Evolutionary conservation across 2,888 invertebrate species (phyloP).

Genomic region (Drosophila subsilvestris): DNA sequence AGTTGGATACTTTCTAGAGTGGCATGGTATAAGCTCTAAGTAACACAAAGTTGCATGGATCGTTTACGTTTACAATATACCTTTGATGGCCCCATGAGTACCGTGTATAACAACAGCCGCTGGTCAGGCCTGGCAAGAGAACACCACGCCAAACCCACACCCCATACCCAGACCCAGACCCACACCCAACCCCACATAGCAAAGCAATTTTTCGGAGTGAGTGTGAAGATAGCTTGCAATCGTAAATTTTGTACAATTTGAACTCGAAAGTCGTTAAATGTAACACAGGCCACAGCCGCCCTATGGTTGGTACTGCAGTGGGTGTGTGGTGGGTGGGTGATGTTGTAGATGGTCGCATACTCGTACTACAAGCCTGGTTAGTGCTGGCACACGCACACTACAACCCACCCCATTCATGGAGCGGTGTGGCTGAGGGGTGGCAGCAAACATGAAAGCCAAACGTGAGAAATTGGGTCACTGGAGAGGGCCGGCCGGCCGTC

Average conservation of each 20-base stretch:
- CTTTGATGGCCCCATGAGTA: neutral
- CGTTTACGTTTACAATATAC: neutral
- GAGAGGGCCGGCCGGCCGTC: conserved; percentile 18
- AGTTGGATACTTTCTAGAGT: no score
- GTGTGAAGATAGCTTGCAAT: conserved; percentile 65
- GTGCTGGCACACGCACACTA: conserved; percentile 16
- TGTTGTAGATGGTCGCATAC: neutral
- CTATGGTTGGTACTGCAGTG: conserved; percentile 4
- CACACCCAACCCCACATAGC: conserved; percentile 7
- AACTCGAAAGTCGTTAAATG: conserved; percentile 77
- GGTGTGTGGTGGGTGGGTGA: neutral
- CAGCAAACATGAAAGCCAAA: conserved; percentile 53
- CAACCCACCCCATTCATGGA: conserved; percentile 13
- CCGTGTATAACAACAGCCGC: conserved; percentile 15
- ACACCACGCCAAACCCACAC: conserved; percentile 9
- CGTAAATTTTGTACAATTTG: conserved; percentile 78
- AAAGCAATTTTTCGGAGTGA: conserved; percentile 46
- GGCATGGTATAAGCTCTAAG: no score
- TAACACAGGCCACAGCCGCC: conserved; percentile 63
- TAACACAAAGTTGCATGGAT: no score
- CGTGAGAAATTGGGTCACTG: conserved; percentile 66
- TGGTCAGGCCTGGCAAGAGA: conserved; percentile 1
- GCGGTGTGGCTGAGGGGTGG: conserved; percentile 11
- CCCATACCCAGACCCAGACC: conserved; percentile 7
- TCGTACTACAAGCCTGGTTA: neutral